Conservation (phyloP, 92 coral and sea anemone species). For the Phenganax subtilis region DNA sequence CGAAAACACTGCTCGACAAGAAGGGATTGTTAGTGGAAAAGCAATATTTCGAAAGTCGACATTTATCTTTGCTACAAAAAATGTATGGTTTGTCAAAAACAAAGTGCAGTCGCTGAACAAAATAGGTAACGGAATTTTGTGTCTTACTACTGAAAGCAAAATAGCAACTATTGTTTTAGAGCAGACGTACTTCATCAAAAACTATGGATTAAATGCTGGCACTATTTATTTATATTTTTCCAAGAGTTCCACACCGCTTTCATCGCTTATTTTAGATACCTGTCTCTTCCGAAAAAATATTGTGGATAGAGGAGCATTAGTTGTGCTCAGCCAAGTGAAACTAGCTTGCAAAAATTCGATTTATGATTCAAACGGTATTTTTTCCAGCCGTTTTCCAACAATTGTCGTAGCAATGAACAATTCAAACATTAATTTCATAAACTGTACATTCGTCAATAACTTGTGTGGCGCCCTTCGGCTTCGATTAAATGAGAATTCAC, state of each 20-base stretch:
- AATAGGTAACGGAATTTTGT: neutral
- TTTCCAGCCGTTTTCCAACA: neutral
- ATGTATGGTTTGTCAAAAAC: constrained; percentile 23
- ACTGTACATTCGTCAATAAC: constrained; percentile 23
- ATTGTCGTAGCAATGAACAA: constrained; percentile 14
- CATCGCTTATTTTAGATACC: neutral
- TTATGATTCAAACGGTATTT: neutral
- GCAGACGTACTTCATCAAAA: neutral
- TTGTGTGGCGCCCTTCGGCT: neutral
- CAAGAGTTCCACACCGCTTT: neutral
- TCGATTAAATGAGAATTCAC: neutral
- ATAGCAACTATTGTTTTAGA: neutral
- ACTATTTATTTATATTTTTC: neutral
- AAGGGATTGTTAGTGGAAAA: constrained; percentile 7
- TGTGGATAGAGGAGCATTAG: neutral
- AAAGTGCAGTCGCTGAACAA: neutral
- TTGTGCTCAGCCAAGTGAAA: neutral
- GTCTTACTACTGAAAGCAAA: neutral
- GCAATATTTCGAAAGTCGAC: neutral
- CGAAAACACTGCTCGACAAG: constrained; percentile 14
- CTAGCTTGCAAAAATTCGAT: constrained; percentile 4
- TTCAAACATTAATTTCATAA: neutral
- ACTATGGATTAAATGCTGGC: neutral
- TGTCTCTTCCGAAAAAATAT: neutral
- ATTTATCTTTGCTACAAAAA: constrained; percentile 18